A percentile compares a stretch with the other conserved stretches of the same genome.
Evolutionary conservation across 2,113 vertebrate genomes (phyloP).

Genomic region (Perca flavescens): DNA sequence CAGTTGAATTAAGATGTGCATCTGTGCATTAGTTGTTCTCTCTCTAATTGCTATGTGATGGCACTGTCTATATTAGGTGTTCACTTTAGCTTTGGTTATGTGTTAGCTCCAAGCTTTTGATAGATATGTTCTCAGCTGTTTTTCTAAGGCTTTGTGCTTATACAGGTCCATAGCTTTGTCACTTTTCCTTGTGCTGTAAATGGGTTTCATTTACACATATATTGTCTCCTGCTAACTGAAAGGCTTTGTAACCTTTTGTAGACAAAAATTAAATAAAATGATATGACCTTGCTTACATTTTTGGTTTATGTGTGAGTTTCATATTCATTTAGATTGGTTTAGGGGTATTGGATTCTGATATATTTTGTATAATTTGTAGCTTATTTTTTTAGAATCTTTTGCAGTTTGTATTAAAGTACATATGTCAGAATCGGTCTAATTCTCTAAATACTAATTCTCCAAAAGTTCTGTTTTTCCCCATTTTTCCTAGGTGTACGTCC

Average conservation of each 20-base stretch:
- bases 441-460: conserved; percentile 24
- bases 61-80: conserved; percentile 8
- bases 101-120: conserved; percentile 17
- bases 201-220: conserved; percentile 2
- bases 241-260: conserved; percentile 40
- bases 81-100: not conserved
- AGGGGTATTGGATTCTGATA: not conserved
- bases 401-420: not conserved
- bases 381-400: not conserved
- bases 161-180: conserved; percentile 18
- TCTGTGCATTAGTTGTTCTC: not conserved
- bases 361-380: not conserved
- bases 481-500: conserved; percentile 90
- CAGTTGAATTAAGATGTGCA: conserved; percentile 1
- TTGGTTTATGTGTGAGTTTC: conserved; percentile 34
- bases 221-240: conserved; percentile 29
- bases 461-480: conserved; percentile 20
- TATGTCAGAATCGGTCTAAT: conserved; percentile 1
- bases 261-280: conserved; percentile 20
- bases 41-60: conserved; percentile 4
- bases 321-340: conserved; percentile 9
- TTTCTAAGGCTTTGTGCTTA: not conserved
- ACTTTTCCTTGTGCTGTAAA: conserved; percentile 10
- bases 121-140: not conserved
- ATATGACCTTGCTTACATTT: conserved; percentile 10